A percentile compares a stretch with the other conserved stretches of the same genome.
phyloP scores from a whole-genome alignment of 2,888 invertebrate genomes.

The Lepidonotus clava region DNA sequence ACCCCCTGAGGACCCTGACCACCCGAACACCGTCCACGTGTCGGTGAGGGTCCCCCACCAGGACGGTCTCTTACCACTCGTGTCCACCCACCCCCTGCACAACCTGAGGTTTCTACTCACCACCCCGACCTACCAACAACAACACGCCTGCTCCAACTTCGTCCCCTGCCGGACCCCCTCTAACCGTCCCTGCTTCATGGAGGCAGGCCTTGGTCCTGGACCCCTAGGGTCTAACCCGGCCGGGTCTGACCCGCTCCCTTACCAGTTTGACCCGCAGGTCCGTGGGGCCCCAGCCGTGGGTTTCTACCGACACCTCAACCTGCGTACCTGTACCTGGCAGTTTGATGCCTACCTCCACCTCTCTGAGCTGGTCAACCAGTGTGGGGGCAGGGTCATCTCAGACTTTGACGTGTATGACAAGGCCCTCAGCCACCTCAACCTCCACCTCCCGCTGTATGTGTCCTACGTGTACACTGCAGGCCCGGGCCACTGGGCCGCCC shows the following conservation, averaged over 20 bases:
- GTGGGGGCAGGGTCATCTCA: conserved; percentile 80
- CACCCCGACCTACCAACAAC: conserved; percentile 78
- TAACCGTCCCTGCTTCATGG: conserved; percentile 62
- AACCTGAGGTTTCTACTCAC: conserved; percentile 79
- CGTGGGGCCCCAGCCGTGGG: conserved; percentile 72
- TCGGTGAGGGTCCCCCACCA: conserved; percentile 79
- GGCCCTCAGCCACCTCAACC: conserved; percentile 78
- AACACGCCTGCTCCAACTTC: conserved; percentile 81
- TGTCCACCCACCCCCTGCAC: conserved; percentile 80
- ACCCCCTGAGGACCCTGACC: conserved; percentile 70
- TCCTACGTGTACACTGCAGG: conserved; percentile 80
- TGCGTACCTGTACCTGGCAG: conserved; percentile 80
- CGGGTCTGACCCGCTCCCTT: conserved; percentile 69
- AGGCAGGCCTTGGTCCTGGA: not conserved
- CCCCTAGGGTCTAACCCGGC: not conserved
- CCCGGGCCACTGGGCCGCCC: conserved; percentile 80
- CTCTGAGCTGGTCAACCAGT: conserved; percentile 80
- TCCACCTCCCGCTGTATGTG: conserved; percentile 80
- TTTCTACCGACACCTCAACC: conserved; percentile 80
- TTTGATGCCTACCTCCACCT: conserved; percentile 81
- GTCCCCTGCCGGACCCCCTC: conserved; percentile 69
- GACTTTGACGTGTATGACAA: conserved; percentile 76
- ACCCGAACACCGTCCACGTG: conserved; percentile 80
- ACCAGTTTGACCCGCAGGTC: conserved; percentile 73
- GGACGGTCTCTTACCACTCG: conserved; percentile 81